A percentile compares a stretch with the other conserved stretches of the same genome.
Conservation (phyloP, 1,140 invertebrate genomes). For the Camponotus floridanus region DNA sequence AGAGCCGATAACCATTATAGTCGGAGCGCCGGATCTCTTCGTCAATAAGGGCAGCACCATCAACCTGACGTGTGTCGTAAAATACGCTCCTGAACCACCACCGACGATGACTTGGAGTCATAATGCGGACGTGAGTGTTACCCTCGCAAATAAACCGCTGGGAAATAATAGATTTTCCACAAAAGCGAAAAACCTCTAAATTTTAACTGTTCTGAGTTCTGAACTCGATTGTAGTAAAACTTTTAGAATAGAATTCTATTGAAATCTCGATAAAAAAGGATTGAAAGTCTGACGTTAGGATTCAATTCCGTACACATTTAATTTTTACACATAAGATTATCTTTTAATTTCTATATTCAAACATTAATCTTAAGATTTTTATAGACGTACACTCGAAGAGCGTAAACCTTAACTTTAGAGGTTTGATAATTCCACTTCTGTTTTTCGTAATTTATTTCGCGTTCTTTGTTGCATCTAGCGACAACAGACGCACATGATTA, state of each 20-base stretch:
- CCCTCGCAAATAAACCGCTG: not conserved
- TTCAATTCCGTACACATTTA: not conserved
- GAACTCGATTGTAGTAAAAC: not conserved
- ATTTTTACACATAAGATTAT: not conserved
- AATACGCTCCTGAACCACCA: conserved; percentile 89
- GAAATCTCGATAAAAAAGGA: not conserved
- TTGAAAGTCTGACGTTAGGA: not conserved
- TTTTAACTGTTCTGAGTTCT: conserved; percentile 2
- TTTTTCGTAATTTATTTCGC: conserved; percentile 41
- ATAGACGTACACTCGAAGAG: not conserved
- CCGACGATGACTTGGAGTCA: conserved; percentile 89
- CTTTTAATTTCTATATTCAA: not conserved
- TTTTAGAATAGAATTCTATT: conserved; percentile 11
- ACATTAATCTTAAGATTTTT: not conserved
- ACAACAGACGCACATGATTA: conserved; percentile 38
- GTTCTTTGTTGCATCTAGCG: conserved; percentile 21
- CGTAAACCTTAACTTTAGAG: no score
- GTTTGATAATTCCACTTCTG: not conserved
- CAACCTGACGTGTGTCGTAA: conserved; percentile 90
- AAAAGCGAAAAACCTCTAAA: not conserved
- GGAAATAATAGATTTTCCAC: not conserved
- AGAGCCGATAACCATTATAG: conserved; percentile 90
- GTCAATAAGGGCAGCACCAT: conserved; percentile 90
- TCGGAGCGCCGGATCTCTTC: conserved; percentile 89
- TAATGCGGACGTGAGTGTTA: conserved; percentile 87